phyloP scores from a whole-genome alignment of 2,888 invertebrate genomes.

The Galeopsomyia nigrocyanea region DNA sequence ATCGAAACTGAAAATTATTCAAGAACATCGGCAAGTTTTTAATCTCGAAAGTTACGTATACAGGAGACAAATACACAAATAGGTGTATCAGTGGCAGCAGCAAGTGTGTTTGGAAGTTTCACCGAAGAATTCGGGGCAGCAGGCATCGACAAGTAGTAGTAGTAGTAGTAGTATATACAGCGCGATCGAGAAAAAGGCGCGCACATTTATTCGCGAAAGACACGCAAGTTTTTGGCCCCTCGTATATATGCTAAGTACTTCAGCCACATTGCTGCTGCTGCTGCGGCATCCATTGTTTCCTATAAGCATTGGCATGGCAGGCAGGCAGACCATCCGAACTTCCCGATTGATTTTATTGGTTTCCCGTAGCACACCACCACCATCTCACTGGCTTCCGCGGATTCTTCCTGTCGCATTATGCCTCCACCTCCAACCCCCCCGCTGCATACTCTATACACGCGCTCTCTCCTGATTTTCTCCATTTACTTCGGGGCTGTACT shows the following conservation, averaged over 20 bases:
- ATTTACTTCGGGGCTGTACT: constrained; percentile 6
- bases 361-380: constrained; percentile 47
- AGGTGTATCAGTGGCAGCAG: too few relatives aligned
- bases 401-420: constrained; percentile 49
- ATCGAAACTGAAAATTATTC: too few relatives aligned
- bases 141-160: neutral
- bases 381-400: constrained; percentile 46
- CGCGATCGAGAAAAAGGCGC: constrained; percentile 1
- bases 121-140: neutral
- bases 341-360: constrained; percentile 61
- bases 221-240: constrained; percentile 51
- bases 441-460: too few relatives aligned
- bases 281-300: constrained; percentile 57
- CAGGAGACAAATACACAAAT: too few relatives aligned
- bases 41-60: too few relatives aligned
- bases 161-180: too few relatives aligned
- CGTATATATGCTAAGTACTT: constrained; percentile 65
- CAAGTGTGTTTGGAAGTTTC: neutral
- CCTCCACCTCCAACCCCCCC: neutral
- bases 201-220: constrained; percentile 12
- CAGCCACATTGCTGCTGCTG: constrained; percentile 12
- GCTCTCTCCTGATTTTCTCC: constrained; percentile 18
- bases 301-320: constrained; percentile 6
- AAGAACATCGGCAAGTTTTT: too few relatives aligned
- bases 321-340: constrained; percentile 50